Evolutionary conservation across 1,140 invertebrate species (phyloP).

Genomic region (Oryzaephilus surinamensis): DNA sequence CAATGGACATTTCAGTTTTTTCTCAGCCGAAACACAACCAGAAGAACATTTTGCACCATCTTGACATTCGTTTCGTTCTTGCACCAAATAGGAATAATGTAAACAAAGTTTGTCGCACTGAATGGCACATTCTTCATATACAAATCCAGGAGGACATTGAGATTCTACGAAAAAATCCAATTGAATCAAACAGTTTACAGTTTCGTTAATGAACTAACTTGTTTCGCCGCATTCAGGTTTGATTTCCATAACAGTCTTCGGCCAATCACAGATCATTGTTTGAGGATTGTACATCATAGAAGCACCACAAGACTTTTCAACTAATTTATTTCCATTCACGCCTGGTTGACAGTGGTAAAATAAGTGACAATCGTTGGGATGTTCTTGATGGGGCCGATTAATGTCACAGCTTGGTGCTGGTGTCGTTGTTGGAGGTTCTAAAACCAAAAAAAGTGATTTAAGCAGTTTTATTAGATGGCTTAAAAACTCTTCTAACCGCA

Average conservation of each 20-base stretch:
- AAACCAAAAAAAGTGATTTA: slow-evolving; percentile 2
- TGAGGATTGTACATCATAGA: slow-evolving; percentile 51
- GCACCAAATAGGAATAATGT: slow-evolving; percentile 39
- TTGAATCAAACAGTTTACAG: no score
- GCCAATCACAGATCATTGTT: slow-evolving; percentile 50
- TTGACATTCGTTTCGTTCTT: slow-evolving; percentile 36
- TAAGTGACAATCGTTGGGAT: slow-evolving; percentile 45
- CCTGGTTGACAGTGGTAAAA: slow-evolving; percentile 48
- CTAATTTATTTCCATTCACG: slow-evolving; percentile 31
- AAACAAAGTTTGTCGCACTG: slow-evolving; percentile 44
- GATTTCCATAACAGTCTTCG: slow-evolving; percentile 45
- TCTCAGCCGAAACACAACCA: slow-evolving; percentile 31
- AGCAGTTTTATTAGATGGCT: background rate
- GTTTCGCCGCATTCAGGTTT: slow-evolving; percentile 46
- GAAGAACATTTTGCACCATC: slow-evolving; percentile 39
- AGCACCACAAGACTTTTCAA: slow-evolving; percentile 47
- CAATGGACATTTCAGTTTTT: slow-evolving; percentile 16
- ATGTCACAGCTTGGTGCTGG: slow-evolving; percentile 33
- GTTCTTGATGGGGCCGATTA: slow-evolving; percentile 37
- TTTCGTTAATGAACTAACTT: no score
- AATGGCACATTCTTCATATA: slow-evolving; percentile 42
- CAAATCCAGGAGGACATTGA: slow-evolving; percentile 35
- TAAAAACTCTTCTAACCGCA: slow-evolving; percentile 42
- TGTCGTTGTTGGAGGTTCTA: slow-evolving; percentile 1
- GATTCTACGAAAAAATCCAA: no score